These are phyloP conservation scores for Achlya flavicornis DNA, from an alignment of 2,888 invertebrate species.

Conservation along the genomic window DNA sequence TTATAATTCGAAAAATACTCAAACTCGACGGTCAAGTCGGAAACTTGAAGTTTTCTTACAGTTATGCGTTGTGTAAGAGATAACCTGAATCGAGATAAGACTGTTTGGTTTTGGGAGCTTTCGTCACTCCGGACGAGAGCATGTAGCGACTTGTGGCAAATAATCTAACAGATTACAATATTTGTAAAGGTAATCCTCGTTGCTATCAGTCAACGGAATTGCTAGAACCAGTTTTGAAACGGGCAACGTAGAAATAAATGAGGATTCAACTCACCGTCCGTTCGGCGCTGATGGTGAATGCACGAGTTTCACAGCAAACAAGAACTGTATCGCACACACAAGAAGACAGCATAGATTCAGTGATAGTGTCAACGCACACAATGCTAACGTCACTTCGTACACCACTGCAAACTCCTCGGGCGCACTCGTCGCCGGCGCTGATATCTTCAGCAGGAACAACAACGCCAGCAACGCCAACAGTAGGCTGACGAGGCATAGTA, in stretches of 20 bases:
- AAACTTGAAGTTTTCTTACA: slow-evolving; percentile 62
- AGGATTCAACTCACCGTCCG: slow-evolving; percentile 78
- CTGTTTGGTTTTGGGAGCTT: slow-evolving; percentile 53
- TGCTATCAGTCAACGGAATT: slow-evolving; percentile 41
- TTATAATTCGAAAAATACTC: slow-evolving; percentile 39
- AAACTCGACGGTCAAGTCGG: slow-evolving; percentile 51
- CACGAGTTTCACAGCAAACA: slow-evolving; percentile 96
- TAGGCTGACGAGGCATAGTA: slow-evolving; percentile 93
- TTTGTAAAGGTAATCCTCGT: slow-evolving; percentile 51
- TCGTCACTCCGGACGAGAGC: slow-evolving; percentile 20
- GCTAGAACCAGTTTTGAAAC: slow-evolving; percentile 61
- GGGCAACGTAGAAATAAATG: not conserved
- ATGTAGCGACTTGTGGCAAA: slow-evolving; percentile 44
- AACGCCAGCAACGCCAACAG: slow-evolving; percentile 92
- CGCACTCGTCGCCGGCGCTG: slow-evolving; percentile 85
- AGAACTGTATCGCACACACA: slow-evolving; percentile 96
- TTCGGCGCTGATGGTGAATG: slow-evolving; percentile 93
- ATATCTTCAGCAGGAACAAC: slow-evolving; percentile 93
- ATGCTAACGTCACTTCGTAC: slow-evolving; percentile 95
- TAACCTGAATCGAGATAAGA: slow-evolving; percentile 70
- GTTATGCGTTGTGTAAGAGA: slow-evolving; percentile 70
- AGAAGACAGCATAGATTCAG: slow-evolving; percentile 95
- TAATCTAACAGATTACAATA: slow-evolving; percentile 59
- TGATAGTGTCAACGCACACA: slow-evolving; percentile 94
- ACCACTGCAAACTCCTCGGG: slow-evolving; percentile 94